These are phyloP conservation scores for Myiozetetes cayanensis DNA, from an alignment of 2,113 vertebrate species.

Conservation along the genomic window DNA sequence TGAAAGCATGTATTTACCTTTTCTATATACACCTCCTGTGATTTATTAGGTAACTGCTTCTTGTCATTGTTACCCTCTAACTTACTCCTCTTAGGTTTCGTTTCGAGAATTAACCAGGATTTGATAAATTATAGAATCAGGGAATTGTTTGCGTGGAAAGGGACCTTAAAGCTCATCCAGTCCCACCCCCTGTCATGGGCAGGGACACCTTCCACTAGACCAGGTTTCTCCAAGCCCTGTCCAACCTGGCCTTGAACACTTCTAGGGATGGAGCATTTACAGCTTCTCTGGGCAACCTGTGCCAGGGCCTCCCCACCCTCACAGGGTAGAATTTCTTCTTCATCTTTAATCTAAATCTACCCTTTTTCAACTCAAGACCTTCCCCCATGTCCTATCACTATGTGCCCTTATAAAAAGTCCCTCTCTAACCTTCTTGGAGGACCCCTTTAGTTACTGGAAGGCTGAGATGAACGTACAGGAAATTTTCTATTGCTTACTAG, in stretches of 20 bases:
- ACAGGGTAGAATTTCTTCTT: neutral
- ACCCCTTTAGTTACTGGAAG: no score
- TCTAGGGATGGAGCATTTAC: neutral
- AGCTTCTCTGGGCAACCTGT: neutral
- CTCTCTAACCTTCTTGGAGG: neutral
- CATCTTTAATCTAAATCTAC: neutral
- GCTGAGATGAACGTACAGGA: neutral
- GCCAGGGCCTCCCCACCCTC: neutral
- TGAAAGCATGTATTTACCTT: neutral
- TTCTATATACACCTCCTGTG: neutral
- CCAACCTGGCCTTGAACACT: neutral
- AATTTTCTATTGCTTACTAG: neutral
- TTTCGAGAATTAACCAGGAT: neutral
- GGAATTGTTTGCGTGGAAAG: neutral
- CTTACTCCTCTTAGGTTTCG: neutral
- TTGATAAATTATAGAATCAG: neutral
- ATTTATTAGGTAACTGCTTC: neutral
- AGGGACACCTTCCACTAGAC: rapidly evolving
- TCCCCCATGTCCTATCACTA: no score
- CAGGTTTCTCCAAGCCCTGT: rapidly evolving
- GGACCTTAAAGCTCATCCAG: neutral
- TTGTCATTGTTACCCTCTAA: neutral
- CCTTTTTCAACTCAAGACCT: neutral
- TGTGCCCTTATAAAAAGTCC: neutral
- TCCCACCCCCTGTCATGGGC: neutral